phyloP scores from a whole-genome alignment of 2,797 vertebrate species.

The Macropus fuliginosus region DNA sequence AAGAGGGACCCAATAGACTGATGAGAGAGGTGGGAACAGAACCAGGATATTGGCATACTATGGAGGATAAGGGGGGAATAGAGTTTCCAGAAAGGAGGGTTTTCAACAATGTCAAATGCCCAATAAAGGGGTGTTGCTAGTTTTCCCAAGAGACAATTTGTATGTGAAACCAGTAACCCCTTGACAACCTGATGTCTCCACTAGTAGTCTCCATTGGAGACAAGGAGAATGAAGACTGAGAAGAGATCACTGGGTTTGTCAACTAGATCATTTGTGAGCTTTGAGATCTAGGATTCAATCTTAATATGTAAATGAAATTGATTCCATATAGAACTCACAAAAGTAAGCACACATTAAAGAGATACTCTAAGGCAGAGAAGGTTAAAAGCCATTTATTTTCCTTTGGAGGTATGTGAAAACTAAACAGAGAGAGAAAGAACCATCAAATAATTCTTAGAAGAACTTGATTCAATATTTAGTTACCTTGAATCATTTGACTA shows the following conservation, averaged over 20 bases:
- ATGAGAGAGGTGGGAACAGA: not conserved
- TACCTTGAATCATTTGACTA: not conserved
- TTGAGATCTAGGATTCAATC: not conserved
- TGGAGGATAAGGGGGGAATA: not conserved
- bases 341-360: not conserved
- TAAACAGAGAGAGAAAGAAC: not conserved
- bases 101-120: not conserved
- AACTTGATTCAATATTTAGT: not conserved
- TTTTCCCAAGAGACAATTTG: not conserved
- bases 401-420: not conserved
- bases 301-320: not conserved
- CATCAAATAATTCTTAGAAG: constrained; percentile 1
- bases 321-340: not conserved
- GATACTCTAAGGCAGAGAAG: not conserved
- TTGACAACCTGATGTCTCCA: not conserved
- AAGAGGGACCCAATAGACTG: not conserved
- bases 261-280: not conserved
- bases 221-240: not conserved
- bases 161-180: not conserved
- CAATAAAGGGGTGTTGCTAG: not conserved
- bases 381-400: not conserved
- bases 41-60: not conserved
- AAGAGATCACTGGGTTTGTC: not conserved
- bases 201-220: not conserved
- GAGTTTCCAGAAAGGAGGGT: not conserved